Conservation (phyloP, 2,113 vertebrate species). For the Brachyhypopomus occidentalis region DNA sequence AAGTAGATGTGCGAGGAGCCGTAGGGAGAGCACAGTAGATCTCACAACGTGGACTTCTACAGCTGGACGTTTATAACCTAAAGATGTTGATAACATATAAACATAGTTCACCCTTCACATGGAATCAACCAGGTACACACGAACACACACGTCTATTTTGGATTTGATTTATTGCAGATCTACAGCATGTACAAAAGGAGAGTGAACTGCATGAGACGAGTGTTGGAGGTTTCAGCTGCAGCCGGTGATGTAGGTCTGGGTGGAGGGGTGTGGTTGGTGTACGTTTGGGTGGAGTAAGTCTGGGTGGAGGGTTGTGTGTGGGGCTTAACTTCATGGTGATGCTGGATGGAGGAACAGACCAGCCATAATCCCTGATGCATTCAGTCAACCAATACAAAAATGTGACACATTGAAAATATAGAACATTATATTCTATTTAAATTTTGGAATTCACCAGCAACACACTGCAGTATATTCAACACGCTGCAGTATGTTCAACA, state of each 20-base stretch:
- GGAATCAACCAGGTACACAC: neutral
- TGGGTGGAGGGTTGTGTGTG: neutral
- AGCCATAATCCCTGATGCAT: constrained; percentile 55
- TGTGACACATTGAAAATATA: constrained; percentile 3
- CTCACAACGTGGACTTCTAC: no score
- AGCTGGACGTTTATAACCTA: no score
- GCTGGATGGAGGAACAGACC: constrained; percentile 24
- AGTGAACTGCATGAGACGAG: constrained; percentile 60
- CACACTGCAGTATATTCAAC: neutral
- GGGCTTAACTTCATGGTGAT: neutral
- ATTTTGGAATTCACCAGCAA: neutral
- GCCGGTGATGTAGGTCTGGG: neutral
- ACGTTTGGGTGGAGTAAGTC: neutral
- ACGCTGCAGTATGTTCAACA: neutral
- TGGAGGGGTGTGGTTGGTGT: neutral
- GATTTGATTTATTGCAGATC: constrained; percentile 72
- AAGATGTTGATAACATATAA: no score
- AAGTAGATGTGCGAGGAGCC: no score
- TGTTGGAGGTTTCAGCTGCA: constrained; percentile 47
- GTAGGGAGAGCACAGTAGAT: no score
- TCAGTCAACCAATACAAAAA: constrained; percentile 53
- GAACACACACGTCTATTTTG: constrained; percentile 38
- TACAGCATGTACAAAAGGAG: constrained; percentile 69
- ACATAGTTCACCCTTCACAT: no score
- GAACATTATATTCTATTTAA: constrained; percentile 3